Evolutionary conservation across 1,140 invertebrate species (phyloP), one percentile per base, ranked within the genome.

Genomic region (Trichogramma pretiosum): DNA sequence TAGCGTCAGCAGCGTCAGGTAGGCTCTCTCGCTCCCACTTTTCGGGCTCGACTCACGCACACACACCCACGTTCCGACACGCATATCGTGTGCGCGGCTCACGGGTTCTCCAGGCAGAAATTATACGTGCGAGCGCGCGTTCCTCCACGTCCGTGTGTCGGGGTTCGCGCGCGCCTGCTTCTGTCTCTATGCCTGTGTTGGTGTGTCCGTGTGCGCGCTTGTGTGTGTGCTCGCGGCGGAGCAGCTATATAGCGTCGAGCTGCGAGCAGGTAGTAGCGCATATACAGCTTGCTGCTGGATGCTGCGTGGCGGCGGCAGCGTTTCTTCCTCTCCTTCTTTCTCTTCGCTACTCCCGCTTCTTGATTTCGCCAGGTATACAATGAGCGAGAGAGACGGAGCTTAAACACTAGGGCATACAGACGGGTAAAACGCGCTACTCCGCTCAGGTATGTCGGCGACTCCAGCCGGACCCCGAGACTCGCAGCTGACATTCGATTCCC

Each of bases 201-300:
- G n/a, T 28, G 24, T 28, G 24, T 28, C 24, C 51, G 53, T 56
- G 42, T 37, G 38, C 48, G 11, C 11, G 11, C 5, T 28, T 28
- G 24, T 28, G 24, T 62, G 59, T 56, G 66, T 63, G 64, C 64
- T 65, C 62, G 65, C 60, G 60, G 60, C 65, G 64, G 57, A 61
- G 65, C 61, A 61, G 67, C 67, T n/a, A n/a, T n/a, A n/a, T n/a
- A n/a, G n/a, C n/a, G n/a, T n/a, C n/a, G n/a, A n/a, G n/a, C n/a
- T n/a, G n/a, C n/a, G n/a, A n/a, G n/a, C n/a, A 65, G 68, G 65
- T 71, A 64, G 67, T 71, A 70, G 67, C 68, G 70, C 66, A 68
- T 65, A 66, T 61, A 67, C 65, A 67, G 68, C 67, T 67, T 68
- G 68, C 67, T 61, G 68, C 62, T 68, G 70, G 70, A 70, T 70